Conservation (phyloP, 2,888 invertebrate genomes). For the Seladonia tumulorum region DNA sequence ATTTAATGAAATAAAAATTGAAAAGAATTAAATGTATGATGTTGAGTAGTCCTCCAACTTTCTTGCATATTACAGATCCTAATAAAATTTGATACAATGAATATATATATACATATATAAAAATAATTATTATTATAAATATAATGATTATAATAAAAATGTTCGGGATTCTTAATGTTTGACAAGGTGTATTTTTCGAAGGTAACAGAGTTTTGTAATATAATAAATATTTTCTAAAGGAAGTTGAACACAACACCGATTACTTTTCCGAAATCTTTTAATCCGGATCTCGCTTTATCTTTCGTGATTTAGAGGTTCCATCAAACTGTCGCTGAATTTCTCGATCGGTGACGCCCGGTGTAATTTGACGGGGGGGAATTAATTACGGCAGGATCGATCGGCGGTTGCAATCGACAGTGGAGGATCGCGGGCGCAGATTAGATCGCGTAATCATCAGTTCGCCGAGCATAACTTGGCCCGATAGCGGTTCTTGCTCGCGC, state of each 20-base stretch:
- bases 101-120: too few species aligned
- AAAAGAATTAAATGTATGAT: too few species aligned
- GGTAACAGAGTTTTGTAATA: neutral
- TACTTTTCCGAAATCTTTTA: neutral
- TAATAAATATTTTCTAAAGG: neutral
- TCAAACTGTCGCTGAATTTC: neutral
- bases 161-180: too few species aligned
- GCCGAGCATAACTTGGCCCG: constrained; percentile 47
- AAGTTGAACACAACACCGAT: neutral
- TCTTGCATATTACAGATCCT: too few species aligned
- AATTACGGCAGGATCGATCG: constrained; percentile 38
- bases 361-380: constrained; percentile 2
- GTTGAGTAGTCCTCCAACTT: too few species aligned
- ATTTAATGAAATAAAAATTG: too few species aligned
- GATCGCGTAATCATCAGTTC: constrained; percentile 40
- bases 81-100: too few species aligned
- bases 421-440: constrained; percentile 52
- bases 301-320: neutral
- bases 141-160: too few species aligned
- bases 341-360: constrained; percentile 1
- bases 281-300: neutral
- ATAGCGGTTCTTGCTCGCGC: constrained; percentile 39
- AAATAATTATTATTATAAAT: too few species aligned
- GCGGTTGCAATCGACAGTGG: constrained; percentile 25
- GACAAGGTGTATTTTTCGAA: too few species aligned